Percentiles rank a stretch among this genome's conserved stretches.
phyloP scores from a whole-genome alignment of 2,797 vertebrate species.

The Paedocypris micromegethes region DNA sequence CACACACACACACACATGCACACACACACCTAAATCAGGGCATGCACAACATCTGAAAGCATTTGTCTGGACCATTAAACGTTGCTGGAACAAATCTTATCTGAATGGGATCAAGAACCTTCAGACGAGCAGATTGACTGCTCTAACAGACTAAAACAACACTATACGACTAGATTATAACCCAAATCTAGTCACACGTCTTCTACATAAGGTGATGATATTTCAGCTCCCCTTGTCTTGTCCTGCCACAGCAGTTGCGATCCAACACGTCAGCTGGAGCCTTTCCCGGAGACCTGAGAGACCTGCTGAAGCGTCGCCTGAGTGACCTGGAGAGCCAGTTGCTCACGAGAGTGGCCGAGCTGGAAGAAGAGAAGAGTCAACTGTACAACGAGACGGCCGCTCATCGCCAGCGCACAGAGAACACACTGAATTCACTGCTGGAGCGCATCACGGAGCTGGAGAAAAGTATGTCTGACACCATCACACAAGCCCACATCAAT shows the following conservation, averaged over 20 bases:
- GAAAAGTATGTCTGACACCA: slow-evolving; percentile 69
- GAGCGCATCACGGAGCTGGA: slow-evolving; percentile 91
- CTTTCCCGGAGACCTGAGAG: slow-evolving; percentile 81
- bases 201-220: slow-evolving; percentile 6
- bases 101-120: no score
- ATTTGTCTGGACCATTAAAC: no score
- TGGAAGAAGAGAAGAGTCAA: slow-evolving; percentile 90
- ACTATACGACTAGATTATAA: no score
- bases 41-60: no score
- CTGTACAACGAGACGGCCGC: slow-evolving; percentile 92
- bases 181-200: no score
- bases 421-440: slow-evolving; percentile 80
- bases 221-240: slow-evolving; percentile 8
- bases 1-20: no score
- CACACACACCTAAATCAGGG: no score
- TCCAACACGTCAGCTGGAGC: slow-evolving; percentile 65
- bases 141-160: no score
- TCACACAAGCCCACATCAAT: not conserved
- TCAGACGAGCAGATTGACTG: no score
- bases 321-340: slow-evolving; percentile 89
- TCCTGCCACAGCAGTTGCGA: slow-evolving; percentile 69
- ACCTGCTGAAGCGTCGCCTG: slow-evolving; percentile 84
- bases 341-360: slow-evolving; percentile 87
- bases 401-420: slow-evolving; percentile 90
- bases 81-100: no score